Evolutionary conservation across 2,113 vertebrate species (phyloP).

Genomic region (Erpornis zantholeuca): DNA sequence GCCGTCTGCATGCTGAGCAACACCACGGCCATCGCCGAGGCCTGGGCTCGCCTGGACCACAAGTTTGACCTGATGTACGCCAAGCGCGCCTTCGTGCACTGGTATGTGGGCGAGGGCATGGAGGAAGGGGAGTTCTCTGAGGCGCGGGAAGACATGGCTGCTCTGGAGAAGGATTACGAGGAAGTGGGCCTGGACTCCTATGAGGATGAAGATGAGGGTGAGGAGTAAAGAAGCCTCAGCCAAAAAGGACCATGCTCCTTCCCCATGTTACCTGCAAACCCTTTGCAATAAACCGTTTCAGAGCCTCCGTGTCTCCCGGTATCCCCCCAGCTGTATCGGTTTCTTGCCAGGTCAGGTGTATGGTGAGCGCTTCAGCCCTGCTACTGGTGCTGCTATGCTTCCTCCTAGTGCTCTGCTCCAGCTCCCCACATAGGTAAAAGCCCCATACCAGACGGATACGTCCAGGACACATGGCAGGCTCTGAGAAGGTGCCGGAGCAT

Average conservation of each 20-base stretch:
- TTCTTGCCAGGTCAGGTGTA: neutral
- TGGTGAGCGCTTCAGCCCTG: neutral
- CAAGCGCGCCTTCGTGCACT: slow-evolving; percentile 31
- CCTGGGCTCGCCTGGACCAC: slow-evolving; percentile 49
- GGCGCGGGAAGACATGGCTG: slow-evolving; percentile 70
- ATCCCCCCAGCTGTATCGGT: neutral
- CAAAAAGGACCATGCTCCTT: neutral
- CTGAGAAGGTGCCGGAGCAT: neutral
- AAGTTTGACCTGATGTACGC: neutral
- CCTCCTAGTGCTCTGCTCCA: neutral
- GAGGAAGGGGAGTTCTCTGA: slow-evolving; percentile 64
- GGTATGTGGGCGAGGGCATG: slow-evolving; percentile 72
- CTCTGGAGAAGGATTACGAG: slow-evolving; percentile 77
- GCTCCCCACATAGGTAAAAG: neutral
- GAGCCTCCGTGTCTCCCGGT: slow-evolving; percentile 7
- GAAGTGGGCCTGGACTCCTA: slow-evolving; percentile 86
- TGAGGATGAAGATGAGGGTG: slow-evolving; percentile 79
- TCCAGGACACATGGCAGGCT: neutral
- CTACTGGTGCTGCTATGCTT: neutral
- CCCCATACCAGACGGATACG: too few relatives aligned
- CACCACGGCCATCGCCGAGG: slow-evolving; percentile 80
- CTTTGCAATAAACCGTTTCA: slow-evolving; percentile 37
- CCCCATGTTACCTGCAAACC: neutral
- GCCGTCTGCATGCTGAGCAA: slow-evolving; percentile 83
- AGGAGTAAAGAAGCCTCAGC: neutral